Evolutionary conservation across 2,888 invertebrate species (phyloP).

Genomic region (Meloe dianella): DNA sequence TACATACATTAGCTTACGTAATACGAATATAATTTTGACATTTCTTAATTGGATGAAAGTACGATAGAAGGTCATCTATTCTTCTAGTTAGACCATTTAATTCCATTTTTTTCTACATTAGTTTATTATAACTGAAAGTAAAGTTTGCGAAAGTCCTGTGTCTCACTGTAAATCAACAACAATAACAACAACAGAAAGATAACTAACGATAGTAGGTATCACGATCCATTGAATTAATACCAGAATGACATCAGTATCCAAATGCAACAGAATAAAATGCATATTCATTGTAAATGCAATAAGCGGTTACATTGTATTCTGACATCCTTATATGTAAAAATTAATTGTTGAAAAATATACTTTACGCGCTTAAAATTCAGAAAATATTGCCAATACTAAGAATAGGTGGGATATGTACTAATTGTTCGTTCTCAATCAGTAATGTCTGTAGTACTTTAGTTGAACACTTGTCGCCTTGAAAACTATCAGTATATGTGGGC

Average conservation of each 20-base stretch:
- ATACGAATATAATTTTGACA: not conserved
- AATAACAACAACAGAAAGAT: slow-evolving; percentile 32
- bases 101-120: not conserved
- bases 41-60: not conserved
- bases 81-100: no score
- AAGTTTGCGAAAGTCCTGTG: slow-evolving; percentile 45
- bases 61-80: not conserved
- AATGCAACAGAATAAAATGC: slow-evolving; percentile 11
- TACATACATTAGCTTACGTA: not conserved
- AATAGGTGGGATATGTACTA: not conserved
- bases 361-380: not conserved
- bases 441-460: slow-evolving; percentile 14
- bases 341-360: not conserved
- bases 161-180: not conserved
- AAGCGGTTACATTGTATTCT: slow-evolving; percentile 22
- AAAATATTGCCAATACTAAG: not conserved
- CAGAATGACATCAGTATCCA: slow-evolving; percentile 41
- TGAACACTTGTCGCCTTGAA: not conserved
- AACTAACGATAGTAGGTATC: slow-evolving; percentile 52
- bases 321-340: not conserved
- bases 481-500: not conserved
- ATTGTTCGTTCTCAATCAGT: slow-evolving; percentile 24
- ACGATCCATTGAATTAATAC: slow-evolving; percentile 53
- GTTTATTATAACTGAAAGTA: slow-evolving; percentile 45
- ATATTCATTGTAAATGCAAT: slow-evolving; percentile 21